phyloP scores from a whole-genome alignment of 2,113 vertebrate genomes.

The Tenebrosternarchus preto region DNA sequence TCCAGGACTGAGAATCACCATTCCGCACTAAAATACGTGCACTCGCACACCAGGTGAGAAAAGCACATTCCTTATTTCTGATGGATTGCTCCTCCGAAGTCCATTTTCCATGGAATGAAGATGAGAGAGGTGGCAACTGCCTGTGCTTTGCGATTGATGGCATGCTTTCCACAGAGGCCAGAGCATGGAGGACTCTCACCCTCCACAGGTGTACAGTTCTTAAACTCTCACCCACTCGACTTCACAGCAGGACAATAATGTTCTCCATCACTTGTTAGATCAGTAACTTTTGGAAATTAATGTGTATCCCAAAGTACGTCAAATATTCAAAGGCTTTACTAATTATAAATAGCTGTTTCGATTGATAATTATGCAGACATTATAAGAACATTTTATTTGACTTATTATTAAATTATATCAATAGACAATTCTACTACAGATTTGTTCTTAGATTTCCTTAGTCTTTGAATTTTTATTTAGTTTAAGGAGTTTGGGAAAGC shows the following conservation, averaged over 20 bases:
- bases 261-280: neutral
- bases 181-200: conserved; percentile 31
- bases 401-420: no score
- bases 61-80: conserved; percentile 61
- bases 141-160: conserved; percentile 41
- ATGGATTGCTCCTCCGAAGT: conserved; percentile 60
- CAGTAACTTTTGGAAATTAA: no score
- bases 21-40: conserved; percentile 15
- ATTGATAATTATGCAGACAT: no score
- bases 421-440: neutral
- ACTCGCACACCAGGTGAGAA: conserved; percentile 25
- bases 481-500: conserved; percentile 11
- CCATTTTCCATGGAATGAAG: conserved; percentile 60
- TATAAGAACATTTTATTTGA: no score
- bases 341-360: no score
- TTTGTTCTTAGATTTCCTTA: neutral
- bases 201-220: conserved; percentile 63
- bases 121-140: conserved; percentile 12
- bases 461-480: neutral
- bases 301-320: neutral
- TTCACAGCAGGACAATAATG: neutral
- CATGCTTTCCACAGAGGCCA: conserved; percentile 32
- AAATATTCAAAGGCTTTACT: neutral
- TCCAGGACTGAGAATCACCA: neutral
- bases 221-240: conserved; percentile 10